These are phyloP conservation scores for Butorides virescens DNA, from an alignment of 2,113 vertebrate species.

Conservation along the genomic window DNA sequence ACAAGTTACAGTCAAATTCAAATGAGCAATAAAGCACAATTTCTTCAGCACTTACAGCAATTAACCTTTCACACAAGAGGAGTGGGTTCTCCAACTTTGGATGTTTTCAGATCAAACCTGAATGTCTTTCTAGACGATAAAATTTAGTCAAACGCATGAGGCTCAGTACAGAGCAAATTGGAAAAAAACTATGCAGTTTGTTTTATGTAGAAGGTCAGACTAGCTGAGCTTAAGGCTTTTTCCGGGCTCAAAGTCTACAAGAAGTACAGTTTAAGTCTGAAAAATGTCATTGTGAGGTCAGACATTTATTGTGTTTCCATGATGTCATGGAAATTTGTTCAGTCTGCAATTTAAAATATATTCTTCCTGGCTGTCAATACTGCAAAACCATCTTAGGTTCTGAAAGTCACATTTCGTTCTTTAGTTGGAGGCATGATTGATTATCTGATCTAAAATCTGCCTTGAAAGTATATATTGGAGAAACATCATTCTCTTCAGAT, in stretches of 20 bases:
- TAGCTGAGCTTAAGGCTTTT: constrained; percentile 21
- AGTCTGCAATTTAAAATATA: constrained; percentile 55
- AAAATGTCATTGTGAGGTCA: constrained; percentile 51
- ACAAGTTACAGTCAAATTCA: not conserved
- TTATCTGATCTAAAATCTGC: constrained; percentile 17
- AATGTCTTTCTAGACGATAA: not conserved
- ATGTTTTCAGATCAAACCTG: not conserved
- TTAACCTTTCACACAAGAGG: not conserved
- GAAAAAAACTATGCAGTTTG: not conserved
- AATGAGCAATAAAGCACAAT: not conserved
- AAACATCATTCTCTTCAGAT: constrained; percentile 50
- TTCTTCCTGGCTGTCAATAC: constrained; percentile 52
- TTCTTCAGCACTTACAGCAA: not conserved
- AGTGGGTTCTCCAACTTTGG: not conserved
- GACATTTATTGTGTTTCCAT: constrained; percentile 50
- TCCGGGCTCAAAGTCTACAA: constrained; percentile 9
- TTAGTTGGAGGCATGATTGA: constrained; percentile 33
- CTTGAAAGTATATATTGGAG: constrained; percentile 39
- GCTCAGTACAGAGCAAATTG: not conserved
- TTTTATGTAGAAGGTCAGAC: constrained; percentile 47
- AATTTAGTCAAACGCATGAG: not conserved
- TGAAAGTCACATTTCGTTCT: constrained; percentile 43
- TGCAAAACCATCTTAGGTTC: constrained; percentile 20
- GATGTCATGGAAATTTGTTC: constrained; percentile 57
- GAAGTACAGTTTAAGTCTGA: constrained; percentile 32